phyloP scores from a whole-genome alignment of 2,113 vertebrate species.

The Eupsittula cactorum region DNA sequence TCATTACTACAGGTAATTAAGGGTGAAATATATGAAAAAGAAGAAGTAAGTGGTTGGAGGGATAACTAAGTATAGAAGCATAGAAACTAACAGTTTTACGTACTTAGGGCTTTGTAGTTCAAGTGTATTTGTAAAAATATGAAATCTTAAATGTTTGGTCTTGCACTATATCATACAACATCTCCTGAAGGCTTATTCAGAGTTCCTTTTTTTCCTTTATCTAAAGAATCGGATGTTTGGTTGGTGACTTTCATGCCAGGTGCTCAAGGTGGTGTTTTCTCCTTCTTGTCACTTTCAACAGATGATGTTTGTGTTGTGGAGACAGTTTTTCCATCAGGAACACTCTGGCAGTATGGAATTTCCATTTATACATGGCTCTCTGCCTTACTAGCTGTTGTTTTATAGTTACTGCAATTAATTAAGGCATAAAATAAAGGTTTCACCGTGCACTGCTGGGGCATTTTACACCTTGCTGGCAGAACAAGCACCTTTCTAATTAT shows the following conservation, averaged over 20 bases:
- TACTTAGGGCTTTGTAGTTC: background rate
- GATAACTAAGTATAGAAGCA: background rate
- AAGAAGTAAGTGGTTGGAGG: background rate
- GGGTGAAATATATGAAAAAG: background rate
- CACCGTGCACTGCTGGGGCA: constrained; percentile 13
- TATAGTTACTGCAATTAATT: constrained; percentile 73
- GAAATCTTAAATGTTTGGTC: background rate
- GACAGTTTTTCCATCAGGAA: constrained; percentile 18
- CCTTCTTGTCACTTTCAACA: background rate
- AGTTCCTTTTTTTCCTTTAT: background rate
- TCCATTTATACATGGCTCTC: constrained; percentile 38
- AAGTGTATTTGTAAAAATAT: background rate
- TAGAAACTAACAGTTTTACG: background rate
- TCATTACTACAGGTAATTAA: background rate
- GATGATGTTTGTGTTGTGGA: background rate
- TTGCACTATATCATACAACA: background rate
- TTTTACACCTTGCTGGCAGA: constrained; percentile 66
- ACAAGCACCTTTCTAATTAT: constrained; percentile 52
- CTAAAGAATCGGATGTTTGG: background rate
- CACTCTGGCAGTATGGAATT: constrained; percentile 14
- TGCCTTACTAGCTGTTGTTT: constrained; percentile 62
- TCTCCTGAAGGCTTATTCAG: background rate
- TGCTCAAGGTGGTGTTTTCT: background rate
- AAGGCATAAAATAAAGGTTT: constrained; percentile 64
- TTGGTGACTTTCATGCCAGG: background rate